A percentile compares a stretch with the other conserved stretches of the same genome.
These are phyloP conservation scores for Artemia sinica DNA, from an alignment of 2,888 invertebrate species.

Conservation along the genomic window DNA sequence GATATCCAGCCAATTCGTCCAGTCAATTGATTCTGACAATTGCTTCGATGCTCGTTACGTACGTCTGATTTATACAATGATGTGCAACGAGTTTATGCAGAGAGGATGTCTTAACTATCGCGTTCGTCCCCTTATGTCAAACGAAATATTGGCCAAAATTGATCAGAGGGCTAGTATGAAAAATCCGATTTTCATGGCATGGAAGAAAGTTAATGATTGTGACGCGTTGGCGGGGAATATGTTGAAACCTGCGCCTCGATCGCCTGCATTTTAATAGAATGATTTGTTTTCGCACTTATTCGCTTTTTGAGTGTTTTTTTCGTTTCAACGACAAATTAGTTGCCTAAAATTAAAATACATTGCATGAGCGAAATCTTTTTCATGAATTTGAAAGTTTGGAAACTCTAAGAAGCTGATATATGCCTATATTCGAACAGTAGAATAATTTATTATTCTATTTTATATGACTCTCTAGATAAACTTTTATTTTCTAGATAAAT, in stretches of 20 bases:
- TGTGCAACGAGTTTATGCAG: slow-evolving; percentile 13
- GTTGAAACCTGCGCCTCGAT: not conserved
- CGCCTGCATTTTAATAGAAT: not conserved
- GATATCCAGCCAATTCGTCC: not conserved
- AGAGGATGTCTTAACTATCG: slow-evolving; percentile 7
- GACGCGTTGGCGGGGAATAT: not conserved
- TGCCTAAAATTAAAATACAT: too few species aligned
- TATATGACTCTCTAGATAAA: too few species aligned
- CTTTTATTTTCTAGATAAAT: too few species aligned
- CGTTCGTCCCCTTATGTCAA: not conserved
- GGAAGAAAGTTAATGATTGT: slow-evolving; percentile 8
- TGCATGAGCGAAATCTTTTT: too few species aligned
- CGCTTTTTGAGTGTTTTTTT: not conserved
- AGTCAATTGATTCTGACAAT: slow-evolving; percentile 8
- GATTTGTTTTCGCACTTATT: not conserved
- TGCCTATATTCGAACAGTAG: too few species aligned
- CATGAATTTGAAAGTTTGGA: too few species aligned
- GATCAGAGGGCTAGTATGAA: not conserved
- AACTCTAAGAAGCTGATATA: too few species aligned
- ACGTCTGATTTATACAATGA: slow-evolving; percentile 14
- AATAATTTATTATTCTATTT: too few species aligned
- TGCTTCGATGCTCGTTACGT: slow-evolving; percentile 13
- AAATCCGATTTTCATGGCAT: slow-evolving; percentile 5
- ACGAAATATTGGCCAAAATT: not conserved
- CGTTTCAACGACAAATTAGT: too few species aligned